These are phyloP conservation scores for Xanthia icteritia DNA, from an alignment of 2,888 invertebrate genomes.

Conservation along the genomic window DNA sequence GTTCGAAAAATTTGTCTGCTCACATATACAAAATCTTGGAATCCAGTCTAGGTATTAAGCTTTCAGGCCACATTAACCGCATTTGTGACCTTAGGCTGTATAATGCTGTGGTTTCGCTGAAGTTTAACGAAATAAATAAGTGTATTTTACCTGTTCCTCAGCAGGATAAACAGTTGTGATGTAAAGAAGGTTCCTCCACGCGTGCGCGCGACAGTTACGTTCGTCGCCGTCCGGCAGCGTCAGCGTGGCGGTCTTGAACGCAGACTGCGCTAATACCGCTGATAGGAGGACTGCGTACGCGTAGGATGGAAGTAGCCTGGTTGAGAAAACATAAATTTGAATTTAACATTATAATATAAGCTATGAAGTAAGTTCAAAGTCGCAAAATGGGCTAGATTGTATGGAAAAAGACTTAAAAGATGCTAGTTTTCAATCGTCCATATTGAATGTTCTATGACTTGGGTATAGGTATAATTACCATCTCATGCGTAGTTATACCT, in stretches of 20 bases:
- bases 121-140: neutral
- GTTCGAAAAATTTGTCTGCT: no score
- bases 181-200: slow-evolving; percentile 92
- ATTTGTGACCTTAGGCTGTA: neutral
- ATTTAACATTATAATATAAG: neutral
- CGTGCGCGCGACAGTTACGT: slow-evolving; percentile 89
- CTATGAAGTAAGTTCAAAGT: neutral
- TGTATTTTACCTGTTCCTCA: slow-evolving; percentile 86
- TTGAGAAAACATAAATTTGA: neutral
- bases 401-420: neutral
- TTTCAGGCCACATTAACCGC: neutral
- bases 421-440: neutral
- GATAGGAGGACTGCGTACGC: slow-evolving; percentile 89
- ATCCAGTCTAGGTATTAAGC: neutral
- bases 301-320: slow-evolving; percentile 91
- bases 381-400: neutral
- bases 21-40: neutral
- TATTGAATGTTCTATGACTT: neutral
- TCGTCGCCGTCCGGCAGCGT: slow-evolving; percentile 90
- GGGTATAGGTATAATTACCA: neutral
- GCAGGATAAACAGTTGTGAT: slow-evolving; percentile 91
- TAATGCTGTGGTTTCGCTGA: neutral
- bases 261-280: slow-evolving; percentile 80
- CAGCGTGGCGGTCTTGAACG: slow-evolving; percentile 76
- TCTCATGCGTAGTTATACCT: neutral